Base-by-base conservation (phyloP, 2,113 vertebrate genomes). In the Notothenia rossii region DNA sequence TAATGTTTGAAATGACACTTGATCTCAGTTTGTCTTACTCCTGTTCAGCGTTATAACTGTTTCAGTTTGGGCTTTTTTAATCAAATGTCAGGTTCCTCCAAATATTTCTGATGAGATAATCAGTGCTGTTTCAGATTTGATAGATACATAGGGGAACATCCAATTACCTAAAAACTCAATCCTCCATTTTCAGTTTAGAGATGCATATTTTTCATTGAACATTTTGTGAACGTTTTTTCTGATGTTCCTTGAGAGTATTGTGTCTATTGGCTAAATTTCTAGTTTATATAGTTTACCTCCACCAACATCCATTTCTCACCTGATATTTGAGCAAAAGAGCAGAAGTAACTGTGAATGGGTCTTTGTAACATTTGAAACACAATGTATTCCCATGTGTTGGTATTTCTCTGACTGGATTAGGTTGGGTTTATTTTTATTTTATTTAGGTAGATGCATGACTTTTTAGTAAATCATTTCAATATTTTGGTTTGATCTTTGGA, bases 251-350 rank as follows among this genome's bases (percentile, higher is more conserved):
- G 29, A 29, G 29, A 29, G 29, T 29, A 29, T 29, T 29, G 3
- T 4, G 29, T 29, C 29, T 29, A 29, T 29, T 29, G 29, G 29
- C 29, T 29, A 3, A 0, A 29, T 29, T 29, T 29, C 25, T 29
- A 29, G 25, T 29, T 29, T 29, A 29, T 29, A 29, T 29, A 29
- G 29, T 29, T 29, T 29, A 29, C 29, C 3, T 3, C 29, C 29
- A 29, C 29, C 29, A 29, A 29, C 29, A 25, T 29, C 29, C 17
- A 3, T 43, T 55, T 5, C 14, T 53, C 78, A 81, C 74, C 78
- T 81, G 71, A 60, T 49, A 61, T 15, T 59, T 75, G 48, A 46
- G 66, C 48, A 13, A 40, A 53, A 53, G 72, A 64, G 61, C 8
- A 4, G 51, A 7, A 74, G 45, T 62, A 69, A 49, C 25, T 45